Evolutionary conservation across 2,888 invertebrate species (phyloP), one percentile per base, ranked within the genome.

Genomic region (Trachelus iudaicus): DNA sequence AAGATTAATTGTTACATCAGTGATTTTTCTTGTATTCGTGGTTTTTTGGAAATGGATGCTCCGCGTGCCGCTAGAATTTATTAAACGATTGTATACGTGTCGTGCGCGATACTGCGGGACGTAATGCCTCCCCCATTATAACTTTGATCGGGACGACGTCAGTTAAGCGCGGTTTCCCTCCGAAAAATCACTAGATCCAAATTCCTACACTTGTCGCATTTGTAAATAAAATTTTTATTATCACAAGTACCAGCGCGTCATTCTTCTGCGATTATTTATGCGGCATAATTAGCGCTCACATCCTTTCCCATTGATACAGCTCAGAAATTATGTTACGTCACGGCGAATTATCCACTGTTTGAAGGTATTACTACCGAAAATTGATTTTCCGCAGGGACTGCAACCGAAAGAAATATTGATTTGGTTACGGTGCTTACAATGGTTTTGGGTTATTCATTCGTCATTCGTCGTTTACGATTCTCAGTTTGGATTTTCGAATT

Each of bases 211-310:
- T 90, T 89, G 89, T 90, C 90, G 90, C 90, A 90, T 90, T 90
- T 90, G 90, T 90, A 90, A 90, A 90, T 90, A 90, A 90, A 90
- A 90, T 90, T 90, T 90, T 90, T 90, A 90, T 90, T 89, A 89
- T 90, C 90, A 89, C 89, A 89, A 86, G 83, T 85, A 71, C 31
- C 34, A 69, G 56, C 40, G 69, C 56, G 34, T 73, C 40, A 69
- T 78, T 73, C 34, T 69, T 37, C 15, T 34, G 4, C 2, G 11
- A 3, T 75, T 30, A 13, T 40, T 40, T 40, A 15, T 40, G 4
- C 4, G 40, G 15, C 13, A 13, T 40, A 40, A 1, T 40, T 40
- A 15, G 15, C 4, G 4, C 4, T 4, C 1, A 0, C 40, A 40
- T 40, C 40, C 40, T 13, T 1, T 1, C 4, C 40, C 4, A 15